Base-by-base conservation (phyloP, 2,797 vertebrate species). In the Taeniopygia guttata region DNA sequence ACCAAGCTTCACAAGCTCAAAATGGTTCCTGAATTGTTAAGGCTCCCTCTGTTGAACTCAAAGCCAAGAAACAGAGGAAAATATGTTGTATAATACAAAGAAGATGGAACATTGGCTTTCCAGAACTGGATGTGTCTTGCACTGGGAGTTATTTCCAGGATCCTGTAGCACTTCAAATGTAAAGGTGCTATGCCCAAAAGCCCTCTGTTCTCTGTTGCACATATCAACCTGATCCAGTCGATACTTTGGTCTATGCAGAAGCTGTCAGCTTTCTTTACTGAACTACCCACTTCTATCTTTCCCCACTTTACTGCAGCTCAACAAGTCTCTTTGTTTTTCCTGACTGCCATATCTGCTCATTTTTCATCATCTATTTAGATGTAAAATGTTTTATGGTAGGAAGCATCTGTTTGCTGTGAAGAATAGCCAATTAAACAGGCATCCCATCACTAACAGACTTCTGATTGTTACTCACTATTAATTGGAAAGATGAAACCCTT, bases 41-140 rank as follows among this genome's bases (percentile, higher is more conserved):
- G 23, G 3, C 10, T 9, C 7, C 11, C 29, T 59, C 45, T 75
- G 16, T 54, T 52, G 19, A 70, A 22, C 11, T 48, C 38, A 43
- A 43, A 83, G 40, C 56, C 30, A 83, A 30, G 45, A 48, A 84
- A 54, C 14, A 66, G 17, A 56, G 30, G 45, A 63, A 91, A 87
- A 63, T 0, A 0, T 6, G 5, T 29, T 58, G 17, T 5, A 40
- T 45, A 62, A 69, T 16, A 58, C 0, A 34, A 32, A 66, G 46
- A 72, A 75, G 36, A 67, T 15, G 60, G 38, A 77, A 16, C 4
- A 43, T 1, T 21, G 8, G 9, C 38, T 85, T 83, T 68, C 45
- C 56, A 84, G 56, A 77, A 74, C 16, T 7, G 22, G 20, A 81
- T 68, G 11, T 16, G 32, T 56, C 79, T 63, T 69, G 25, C 10